Evolutionary conservation across 2,113 vertebrate genomes (phyloP), one percentile per base, ranked within the genome.

Genomic region (Cololabis saira): DNA sequence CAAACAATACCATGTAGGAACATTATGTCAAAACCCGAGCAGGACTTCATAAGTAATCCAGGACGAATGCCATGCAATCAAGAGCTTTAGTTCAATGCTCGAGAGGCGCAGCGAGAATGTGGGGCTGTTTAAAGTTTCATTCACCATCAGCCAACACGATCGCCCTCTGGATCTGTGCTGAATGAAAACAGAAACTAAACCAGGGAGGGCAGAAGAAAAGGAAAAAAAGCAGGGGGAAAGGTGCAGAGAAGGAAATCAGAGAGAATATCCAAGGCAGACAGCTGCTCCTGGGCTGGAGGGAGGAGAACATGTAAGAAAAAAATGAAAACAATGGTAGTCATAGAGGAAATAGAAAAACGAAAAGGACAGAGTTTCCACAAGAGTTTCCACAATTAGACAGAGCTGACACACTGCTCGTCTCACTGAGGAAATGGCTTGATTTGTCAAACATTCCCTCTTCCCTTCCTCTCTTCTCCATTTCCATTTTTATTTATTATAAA

Each of bases 391-490:
- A 63, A 58, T 60, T 27, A 63, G 72, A 66, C 14, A 13, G 52
- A 33, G 52, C 53, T 72, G 42, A 64, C 65, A 27, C 45, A 58
- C 22, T 57, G 22, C 64, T 68, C 57, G 71, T 77, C 63, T 60
- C 22, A 67, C 68, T 7, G 54, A 44, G 40, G 55, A 69, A 58
- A 61, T 40, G 47, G 57, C 61, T 61, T 72, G 80, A 83, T 80
- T 82, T 71, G 61, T 57, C 47, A 70, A 81, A n/a, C n/a, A n/a
- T n/a, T n/a, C n/a, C n/a, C n/a, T n/a, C n/a, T n/a, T n/a, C n/a
- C n/a, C n/a, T n/a, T n/a, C n/a, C n/a, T n/a, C n/a, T n/a, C n/a
- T n/a, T n/a, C n/a, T n/a, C n/a, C n/a, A n/a, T n/a, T n/a, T n/a
- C n/a, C n/a, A n/a, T n/a, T n/a, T n/a, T n/a, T n/a, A n/a, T n/a